Evolutionary conservation across 1,140 invertebrate genomes (phyloP), one percentile per base, ranked within the genome.

Genomic region (Drosophila kurseongensis): DNA sequence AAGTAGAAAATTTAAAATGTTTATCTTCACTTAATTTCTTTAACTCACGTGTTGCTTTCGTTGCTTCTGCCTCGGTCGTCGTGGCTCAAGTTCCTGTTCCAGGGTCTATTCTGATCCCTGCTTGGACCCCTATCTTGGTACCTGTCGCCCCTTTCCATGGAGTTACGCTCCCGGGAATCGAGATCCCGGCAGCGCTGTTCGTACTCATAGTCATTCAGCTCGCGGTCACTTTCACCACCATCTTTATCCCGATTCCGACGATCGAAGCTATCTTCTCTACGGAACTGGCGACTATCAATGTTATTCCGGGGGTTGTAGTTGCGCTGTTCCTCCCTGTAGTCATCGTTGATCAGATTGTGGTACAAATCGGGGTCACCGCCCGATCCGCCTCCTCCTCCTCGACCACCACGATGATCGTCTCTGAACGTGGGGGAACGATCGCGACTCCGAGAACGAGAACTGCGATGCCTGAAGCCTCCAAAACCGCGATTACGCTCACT

Each of bases 331-430:
- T 89, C 85, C 12, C 80, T 73, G 50, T 90, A 89, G 51, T 92
- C 91, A 16, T 92, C 85, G 42, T 91, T 74, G 3, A 91, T 92
- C 14, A 92, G 42, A 35, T 85, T 88, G 16, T 82, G 75, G 57
- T 92, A 92, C 13, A 91, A 51, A 57, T 92, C 91, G 16, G 80
- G 75, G 18, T 92, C 86, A 4, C 50, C 82, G 23, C 66, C 23
- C 23, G 23, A 1, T 23, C 23, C 23, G 23, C 23, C 23, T 23
- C 23, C 63, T 7, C 56, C 54, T 0, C 78, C 59, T 8, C 78
- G 61, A 55, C 80, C 59, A 38, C 63, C 65, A 4, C 67, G 48
- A 7, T 69, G 40, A 12, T 71, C 65, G 7, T 82, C 50, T 36
- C 65, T 18, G 13, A 44, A 68, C 12, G 4, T 8, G 7, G 47